phyloP scores from a whole-genome alignment of 2,888 invertebrate species.

The Mactromeris polynyma region DNA sequence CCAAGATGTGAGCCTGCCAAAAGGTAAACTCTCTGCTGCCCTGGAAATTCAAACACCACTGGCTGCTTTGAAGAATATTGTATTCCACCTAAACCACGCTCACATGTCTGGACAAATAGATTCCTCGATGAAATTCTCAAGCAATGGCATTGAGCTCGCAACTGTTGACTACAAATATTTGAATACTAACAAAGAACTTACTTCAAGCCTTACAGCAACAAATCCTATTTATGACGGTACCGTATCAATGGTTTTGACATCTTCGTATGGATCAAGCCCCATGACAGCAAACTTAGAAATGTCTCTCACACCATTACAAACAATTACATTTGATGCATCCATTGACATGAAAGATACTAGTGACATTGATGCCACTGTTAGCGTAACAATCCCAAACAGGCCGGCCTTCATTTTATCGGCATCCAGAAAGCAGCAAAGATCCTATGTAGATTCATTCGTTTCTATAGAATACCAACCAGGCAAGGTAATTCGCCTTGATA shows the following conservation, averaged over 20 bases:
- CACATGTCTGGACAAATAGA: conserved; percentile 68
- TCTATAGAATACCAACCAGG: conserved; percentile 19
- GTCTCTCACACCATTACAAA: conserved; percentile 45
- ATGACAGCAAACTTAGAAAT: conserved; percentile 71
- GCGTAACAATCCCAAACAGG: conserved; percentile 44
- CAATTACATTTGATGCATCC: conserved; percentile 47
- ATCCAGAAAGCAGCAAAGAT: not conserved
- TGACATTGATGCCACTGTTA: conserved; percentile 44
- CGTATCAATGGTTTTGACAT: conserved; percentile 60
- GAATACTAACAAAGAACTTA: conserved; percentile 47
- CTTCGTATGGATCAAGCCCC: conserved; percentile 66
- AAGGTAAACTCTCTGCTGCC: conserved; percentile 57
- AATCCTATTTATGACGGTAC: conserved; percentile 63
- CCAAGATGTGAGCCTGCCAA: conserved; percentile 55
- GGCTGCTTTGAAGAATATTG: conserved; percentile 58
- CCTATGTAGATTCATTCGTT: not conserved
- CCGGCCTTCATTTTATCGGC: conserved; percentile 54
- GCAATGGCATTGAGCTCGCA: conserved; percentile 54
- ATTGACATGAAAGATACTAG: conserved; percentile 23
- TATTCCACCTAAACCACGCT: conserved; percentile 72
- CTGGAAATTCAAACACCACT: conserved; percentile 72
- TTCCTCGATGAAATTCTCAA: conserved; percentile 50
- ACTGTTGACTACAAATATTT: conserved; percentile 66
- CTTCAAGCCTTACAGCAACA: conserved; percentile 59
- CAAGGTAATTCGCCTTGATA: conserved; percentile 29